Percentiles rank a stretch among this genome's conserved stretches.
Evolutionary conservation across 2,113 vertebrate genomes (phyloP).

Genomic region (human): DNA sequence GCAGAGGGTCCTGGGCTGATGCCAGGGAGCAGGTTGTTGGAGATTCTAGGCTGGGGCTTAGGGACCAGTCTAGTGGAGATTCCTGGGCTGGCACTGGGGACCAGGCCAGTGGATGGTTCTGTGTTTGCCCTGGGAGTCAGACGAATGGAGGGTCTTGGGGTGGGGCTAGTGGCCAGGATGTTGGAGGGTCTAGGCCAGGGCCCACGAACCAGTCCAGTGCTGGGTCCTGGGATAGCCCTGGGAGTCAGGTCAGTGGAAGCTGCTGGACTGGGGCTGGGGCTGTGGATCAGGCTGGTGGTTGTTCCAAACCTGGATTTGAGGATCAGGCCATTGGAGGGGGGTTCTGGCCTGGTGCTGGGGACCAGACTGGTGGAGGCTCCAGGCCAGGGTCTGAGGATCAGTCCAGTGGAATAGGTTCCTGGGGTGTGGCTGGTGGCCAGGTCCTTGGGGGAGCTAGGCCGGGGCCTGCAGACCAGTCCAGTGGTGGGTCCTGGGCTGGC

Average conservation of each 20-base stretch:
- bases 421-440: background rate
- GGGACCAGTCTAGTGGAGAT: background rate
- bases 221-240: slow-evolving; percentile 43
- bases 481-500: slow-evolving; percentile 28
- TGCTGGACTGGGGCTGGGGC: slow-evolving; percentile 41
- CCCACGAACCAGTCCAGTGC: background rate
- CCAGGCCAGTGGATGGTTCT: slow-evolving; percentile 53
- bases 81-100: background rate
- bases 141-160: slow-evolving; percentile 37
- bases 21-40: slow-evolving; percentile 2
- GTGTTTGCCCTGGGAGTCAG: slow-evolving; percentile 47
- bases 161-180: background rate
- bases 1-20: slow-evolving; percentile 41
- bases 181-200: background rate
- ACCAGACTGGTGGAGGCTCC: background rate
- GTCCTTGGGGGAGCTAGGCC: slow-evolving; percentile 5
- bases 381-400: slow-evolving; percentile 3
- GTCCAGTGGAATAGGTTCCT: slow-evolving; percentile 18
- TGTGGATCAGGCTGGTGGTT: slow-evolving; percentile 11
- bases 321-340: background rate
- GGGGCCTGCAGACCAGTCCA: slow-evolving; percentile 13
- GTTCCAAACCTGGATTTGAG: background rate
- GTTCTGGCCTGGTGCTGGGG: background rate
- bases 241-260: background rate
- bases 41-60: background rate